Evolutionary conservation across 35 echinoderm and acorn worm species (phyloP).

Genomic region (Lytechinus pictus): DNA sequence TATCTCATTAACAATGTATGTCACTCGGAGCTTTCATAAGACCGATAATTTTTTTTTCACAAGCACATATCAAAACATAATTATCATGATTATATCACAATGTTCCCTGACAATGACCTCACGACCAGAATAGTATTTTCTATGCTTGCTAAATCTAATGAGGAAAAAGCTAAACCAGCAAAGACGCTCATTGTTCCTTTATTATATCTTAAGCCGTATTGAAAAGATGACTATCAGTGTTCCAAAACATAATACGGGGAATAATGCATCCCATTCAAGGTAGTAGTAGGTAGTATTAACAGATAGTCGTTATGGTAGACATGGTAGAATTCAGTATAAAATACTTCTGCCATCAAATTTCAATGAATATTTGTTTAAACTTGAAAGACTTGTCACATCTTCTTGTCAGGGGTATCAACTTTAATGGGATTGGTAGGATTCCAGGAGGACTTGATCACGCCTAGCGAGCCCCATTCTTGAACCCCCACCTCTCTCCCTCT

Average conservation of each 20-base stretch:
- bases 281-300: background rate
- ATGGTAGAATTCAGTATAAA: background rate
- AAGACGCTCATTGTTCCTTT: background rate
- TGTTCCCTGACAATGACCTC: background rate
- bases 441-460: conserved; percentile 7
- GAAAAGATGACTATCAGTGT: background rate
- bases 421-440: background rate
- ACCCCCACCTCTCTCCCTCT: background rate
- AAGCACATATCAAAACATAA: no score
- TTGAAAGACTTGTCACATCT: background rate
- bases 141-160: no score
- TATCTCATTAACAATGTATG: background rate
- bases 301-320: no score
- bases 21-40: no score
- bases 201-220: background rate
- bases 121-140: background rate
- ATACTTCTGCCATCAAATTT: background rate
- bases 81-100: no score
- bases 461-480: background rate
- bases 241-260: no score
- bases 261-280: no score
- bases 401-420: background rate
- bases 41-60: background rate
- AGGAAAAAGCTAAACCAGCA: background rate
- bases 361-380: background rate